Evolutionary conservation across 2,797 vertebrate species (phyloP).

Genomic region (Thalassophryne amazonica): DNA sequence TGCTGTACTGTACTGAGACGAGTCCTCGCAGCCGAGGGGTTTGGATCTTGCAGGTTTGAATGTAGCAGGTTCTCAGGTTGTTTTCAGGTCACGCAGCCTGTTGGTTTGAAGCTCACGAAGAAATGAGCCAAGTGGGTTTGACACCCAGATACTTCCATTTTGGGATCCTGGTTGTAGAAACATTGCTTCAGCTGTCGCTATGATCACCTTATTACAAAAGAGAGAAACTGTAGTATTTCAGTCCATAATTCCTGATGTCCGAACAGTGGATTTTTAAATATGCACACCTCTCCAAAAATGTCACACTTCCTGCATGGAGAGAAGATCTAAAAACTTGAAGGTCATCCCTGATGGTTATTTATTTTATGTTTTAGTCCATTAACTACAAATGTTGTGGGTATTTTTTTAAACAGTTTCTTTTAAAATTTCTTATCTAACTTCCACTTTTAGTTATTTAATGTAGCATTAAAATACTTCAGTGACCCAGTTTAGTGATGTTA

Average conservation of each 20-base stretch:
- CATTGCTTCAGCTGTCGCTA: slow-evolving; percentile 32
- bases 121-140: slow-evolving; percentile 15
- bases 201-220: slow-evolving; percentile 29
- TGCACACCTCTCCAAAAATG: background rate
- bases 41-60: slow-evolving; percentile 41
- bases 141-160: slow-evolving; percentile 40
- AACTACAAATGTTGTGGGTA: background rate
- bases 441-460: too few relatives aligned
- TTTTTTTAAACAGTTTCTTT: too few relatives aligned
- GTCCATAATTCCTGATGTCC: background rate
- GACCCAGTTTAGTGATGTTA: too few relatives aligned
- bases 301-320: background rate
- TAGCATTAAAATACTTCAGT: too few relatives aligned
- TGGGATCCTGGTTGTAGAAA: slow-evolving; percentile 51
- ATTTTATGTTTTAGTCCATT: background rate
- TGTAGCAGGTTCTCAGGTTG: slow-evolving; percentile 70
- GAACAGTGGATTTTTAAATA: background rate
- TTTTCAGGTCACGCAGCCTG: slow-evolving; percentile 59
- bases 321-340: background rate
- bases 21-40: slow-evolving; percentile 21
- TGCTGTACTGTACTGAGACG: slow-evolving; percentile 56
- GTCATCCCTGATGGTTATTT: background rate
- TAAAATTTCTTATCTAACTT: too few relatives aligned
- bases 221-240: slow-evolving; percentile 7
- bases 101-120: slow-evolving; percentile 29